Evolutionary conservation across 2,113 vertebrate genomes (phyloP).

Genomic region (Psammodynastes pulverulentus): DNA sequence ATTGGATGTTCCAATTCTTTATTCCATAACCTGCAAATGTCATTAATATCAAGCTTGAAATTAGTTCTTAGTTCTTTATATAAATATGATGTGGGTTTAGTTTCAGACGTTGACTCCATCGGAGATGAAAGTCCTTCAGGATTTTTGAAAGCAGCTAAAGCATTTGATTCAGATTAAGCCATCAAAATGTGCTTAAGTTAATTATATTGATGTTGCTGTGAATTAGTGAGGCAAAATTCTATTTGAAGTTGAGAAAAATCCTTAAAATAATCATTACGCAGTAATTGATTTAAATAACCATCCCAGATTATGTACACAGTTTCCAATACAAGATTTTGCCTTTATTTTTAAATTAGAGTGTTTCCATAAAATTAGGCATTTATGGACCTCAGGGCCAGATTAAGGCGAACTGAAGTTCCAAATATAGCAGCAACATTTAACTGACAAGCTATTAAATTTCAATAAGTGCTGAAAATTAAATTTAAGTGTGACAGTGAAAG

Average conservation of each 20-base stretch:
- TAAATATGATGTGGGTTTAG: background rate
- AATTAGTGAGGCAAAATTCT: background rate
- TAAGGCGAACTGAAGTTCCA: background rate
- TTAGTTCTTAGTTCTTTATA: background rate
- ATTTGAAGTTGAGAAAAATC: background rate
- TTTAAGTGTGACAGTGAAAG: background rate
- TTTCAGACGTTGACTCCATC: background rate
- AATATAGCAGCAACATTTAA: background rate
- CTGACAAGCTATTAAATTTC: background rate
- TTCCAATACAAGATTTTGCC: background rate
- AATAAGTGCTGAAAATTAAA: background rate
- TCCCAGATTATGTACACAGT: background rate
- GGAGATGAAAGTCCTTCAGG: background rate
- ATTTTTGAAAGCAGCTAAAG: background rate
- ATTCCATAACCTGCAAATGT: background rate
- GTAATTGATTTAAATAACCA: background rate
- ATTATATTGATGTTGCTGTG: background rate
- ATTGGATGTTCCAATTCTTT: background rate
- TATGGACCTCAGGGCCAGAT: background rate
- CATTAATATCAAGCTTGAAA: background rate
- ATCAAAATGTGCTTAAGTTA: background rate
- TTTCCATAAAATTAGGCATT: background rate
- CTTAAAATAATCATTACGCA: background rate
- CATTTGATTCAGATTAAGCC: background rate
- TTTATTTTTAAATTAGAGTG: background rate